Conservation (phyloP, 2,113 vertebrate genomes). For the Machaerirhynchus nigripectus region DNA sequence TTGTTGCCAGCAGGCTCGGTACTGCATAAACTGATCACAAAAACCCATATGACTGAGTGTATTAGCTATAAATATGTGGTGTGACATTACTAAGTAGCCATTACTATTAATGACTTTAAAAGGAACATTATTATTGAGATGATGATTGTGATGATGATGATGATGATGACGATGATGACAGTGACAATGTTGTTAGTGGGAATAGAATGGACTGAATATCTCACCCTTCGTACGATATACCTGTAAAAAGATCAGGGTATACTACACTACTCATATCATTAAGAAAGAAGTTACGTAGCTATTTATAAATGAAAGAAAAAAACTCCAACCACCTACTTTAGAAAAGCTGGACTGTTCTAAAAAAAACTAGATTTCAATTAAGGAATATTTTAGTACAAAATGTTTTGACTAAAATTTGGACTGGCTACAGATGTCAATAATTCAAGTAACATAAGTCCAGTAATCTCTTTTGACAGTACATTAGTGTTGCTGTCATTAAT, state of each 20-base stretch:
- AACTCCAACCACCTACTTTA: neutral
- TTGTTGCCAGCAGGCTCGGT: neutral
- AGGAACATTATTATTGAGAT: neutral
- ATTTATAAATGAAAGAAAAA: neutral
- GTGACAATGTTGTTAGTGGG: neutral
- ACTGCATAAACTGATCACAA: neutral
- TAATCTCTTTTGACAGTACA: neutral
- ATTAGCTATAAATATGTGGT: neutral
- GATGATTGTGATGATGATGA: no score
- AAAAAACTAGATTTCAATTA: neutral
- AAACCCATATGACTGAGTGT: neutral
- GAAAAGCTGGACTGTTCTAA: neutral
- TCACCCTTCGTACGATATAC: rapidly evolving
- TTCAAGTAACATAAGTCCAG: neutral
- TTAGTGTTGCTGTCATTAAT: neutral
- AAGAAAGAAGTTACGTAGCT: neutral
- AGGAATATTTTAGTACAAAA: neutral
- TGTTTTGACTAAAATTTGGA: neutral
- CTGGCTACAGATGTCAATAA: neutral
- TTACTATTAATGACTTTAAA: neutral
- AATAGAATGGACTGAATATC: neutral
- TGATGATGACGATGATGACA: neutral
- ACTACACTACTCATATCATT: neutral
- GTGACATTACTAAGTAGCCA: neutral
- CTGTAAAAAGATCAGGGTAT: neutral